phyloP scores from a whole-genome alignment of 2,888 invertebrate species.

The Nemapogon koenigi region DNA sequence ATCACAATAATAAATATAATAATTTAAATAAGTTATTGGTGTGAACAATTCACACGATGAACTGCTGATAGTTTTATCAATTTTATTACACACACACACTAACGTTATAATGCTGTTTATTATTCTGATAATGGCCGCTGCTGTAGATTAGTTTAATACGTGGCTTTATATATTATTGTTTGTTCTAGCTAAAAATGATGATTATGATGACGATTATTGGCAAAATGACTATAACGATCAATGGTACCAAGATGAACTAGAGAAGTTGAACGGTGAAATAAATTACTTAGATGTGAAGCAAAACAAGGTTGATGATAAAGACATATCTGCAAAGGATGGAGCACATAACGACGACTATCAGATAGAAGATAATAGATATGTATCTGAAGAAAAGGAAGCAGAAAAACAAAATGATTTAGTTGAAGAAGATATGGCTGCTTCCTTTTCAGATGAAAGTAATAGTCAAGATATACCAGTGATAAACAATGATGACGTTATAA shows the following conservation, averaged over 20 bases:
- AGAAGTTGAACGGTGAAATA: slow-evolving; percentile 13
- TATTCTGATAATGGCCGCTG: not conserved
- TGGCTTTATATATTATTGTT: too few species aligned
- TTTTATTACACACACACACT: not conserved
- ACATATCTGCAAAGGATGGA: slow-evolving; percentile 11
- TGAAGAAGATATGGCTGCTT: slow-evolving; percentile 7
- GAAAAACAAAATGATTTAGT: slow-evolving; percentile 9
- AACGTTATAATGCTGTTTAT: not conserved
- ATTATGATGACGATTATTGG: slow-evolving; percentile 1
- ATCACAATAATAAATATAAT: too few species aligned
- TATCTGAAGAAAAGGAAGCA: slow-evolving; percentile 18
- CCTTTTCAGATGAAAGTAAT: slow-evolving; percentile 1
- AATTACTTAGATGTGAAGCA: too few species aligned
- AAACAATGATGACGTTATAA: slow-evolving; percentile 7
- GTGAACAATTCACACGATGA: too few species aligned
- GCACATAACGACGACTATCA: slow-evolving; percentile 23
- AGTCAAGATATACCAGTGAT: not conserved
- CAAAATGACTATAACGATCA: slow-evolving; percentile 15
- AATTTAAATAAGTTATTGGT: too few species aligned
- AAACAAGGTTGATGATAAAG: not conserved
- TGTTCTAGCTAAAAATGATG: slow-evolving; percentile 3
- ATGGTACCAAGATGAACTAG: slow-evolving; percentile 18
- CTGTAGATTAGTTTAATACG: too few species aligned
- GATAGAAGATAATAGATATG: slow-evolving; percentile 38
- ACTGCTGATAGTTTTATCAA: not conserved